Base-by-base conservation (phyloP, 2,113 vertebrate species). In the Petrocephalus microphthalmus region DNA sequence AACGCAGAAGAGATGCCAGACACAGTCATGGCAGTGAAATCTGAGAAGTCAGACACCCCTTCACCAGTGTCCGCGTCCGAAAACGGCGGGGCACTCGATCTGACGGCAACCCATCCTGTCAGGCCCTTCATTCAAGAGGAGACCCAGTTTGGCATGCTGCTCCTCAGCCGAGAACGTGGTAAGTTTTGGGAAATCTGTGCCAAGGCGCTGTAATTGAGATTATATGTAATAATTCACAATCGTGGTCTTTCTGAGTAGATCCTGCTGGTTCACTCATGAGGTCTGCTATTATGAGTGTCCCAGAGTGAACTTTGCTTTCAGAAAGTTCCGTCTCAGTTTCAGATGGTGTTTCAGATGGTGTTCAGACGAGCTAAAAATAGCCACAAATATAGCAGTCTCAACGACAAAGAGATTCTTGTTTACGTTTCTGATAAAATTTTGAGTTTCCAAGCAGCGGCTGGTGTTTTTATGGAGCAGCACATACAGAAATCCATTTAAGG, bases 161-260 rank as follows among this genome's bases (percentile, higher is more conserved):
- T 99, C 96, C 96, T 98, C 92, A 98, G 94, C 93, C 96, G 97
- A 96, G 98, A 99, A 91, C 96, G 98, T 95, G 98, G 98, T 99
- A 96, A 96, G 93, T 96, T 94, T 94, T 97, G 95, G 94, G 94
- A 92, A 93, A 94, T 96, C 94, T 97, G 96, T 95, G 95, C 94
- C 93, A 96, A 96, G 95, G 15, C 94, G 95, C 91, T 96, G 95
- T 95, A 95, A 94, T 97, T 96, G 93, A 95, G 95, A 94, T 96
- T 96, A 89, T 95, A 95, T 91, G 93, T 96, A 96, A 95, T 96
- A 92, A 95, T 95, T 94, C 96, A 97, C 95, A 93, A 94, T 94
- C 95, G 96, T 94, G 96, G 96, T 94, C 96, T 96, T 94, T 45
- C 29, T 45, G 42, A 82, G 42, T 42, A 42, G 78, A 20, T 96